Evolutionary conservation across 2,113 vertebrate genomes (phyloP).

Genomic region (Parotia lawesii): DNA sequence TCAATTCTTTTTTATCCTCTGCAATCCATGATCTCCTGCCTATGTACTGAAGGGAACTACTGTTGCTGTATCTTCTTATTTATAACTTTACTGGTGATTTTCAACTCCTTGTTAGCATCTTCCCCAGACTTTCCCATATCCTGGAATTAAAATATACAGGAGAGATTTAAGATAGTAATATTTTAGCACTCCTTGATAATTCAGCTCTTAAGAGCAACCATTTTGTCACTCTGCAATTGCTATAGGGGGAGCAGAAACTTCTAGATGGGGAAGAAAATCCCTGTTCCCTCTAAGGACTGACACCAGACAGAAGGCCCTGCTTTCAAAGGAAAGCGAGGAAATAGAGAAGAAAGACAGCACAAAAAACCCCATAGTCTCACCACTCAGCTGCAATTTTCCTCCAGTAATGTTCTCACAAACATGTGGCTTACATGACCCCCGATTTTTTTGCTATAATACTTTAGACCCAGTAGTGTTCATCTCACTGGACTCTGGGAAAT

Average conservation of each 20-base stretch:
- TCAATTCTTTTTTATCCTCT: neutral
- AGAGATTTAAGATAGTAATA: neutral
- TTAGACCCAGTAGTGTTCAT: neutral
- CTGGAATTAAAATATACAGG: neutral
- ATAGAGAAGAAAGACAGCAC: neutral
- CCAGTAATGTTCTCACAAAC: neutral
- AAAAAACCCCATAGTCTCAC: neutral
- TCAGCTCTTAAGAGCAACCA: neutral
- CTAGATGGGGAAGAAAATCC: neutral
- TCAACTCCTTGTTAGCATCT: neutral
- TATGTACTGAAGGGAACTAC: neutral
- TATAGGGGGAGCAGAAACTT: neutral
- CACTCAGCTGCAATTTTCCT: neutral
- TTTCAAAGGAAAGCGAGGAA: neutral
- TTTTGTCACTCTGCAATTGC: neutral
- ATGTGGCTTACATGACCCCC: rapidly evolving
- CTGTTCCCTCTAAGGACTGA: rapidly evolving
- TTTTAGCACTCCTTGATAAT: neutral
- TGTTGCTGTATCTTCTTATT: neutral
- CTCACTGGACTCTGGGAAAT: neutral
- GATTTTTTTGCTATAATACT: neutral
- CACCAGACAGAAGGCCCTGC: neutral
- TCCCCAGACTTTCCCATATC: neutral
- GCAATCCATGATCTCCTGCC: neutral
- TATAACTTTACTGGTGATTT: neutral